A percentile compares a stretch with the other conserved stretches of the same genome.
Evolutionary conservation across 1,140 invertebrate genomes (phyloP).

Genomic region (Sminthurides bifidus): DNA sequence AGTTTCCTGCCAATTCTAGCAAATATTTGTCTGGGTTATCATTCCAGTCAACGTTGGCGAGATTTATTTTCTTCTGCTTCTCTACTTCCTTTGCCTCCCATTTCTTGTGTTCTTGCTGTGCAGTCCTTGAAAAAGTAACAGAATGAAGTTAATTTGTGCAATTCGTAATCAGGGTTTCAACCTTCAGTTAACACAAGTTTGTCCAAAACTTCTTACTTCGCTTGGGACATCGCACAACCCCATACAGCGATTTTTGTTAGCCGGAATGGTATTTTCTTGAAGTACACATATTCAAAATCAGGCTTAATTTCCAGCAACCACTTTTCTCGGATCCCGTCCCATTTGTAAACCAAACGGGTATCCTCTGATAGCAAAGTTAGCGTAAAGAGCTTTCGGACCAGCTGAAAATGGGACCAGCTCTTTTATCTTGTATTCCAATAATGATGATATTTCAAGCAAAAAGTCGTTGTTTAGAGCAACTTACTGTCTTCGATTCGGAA

Average conservation of each 20-base stretch:
- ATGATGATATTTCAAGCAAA: constrained; percentile 5
- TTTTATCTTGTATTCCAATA: neutral
- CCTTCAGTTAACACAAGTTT: constrained; percentile 33
- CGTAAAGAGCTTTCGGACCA: constrained; percentile 65
- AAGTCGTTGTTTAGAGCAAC: constrained; percentile 22
- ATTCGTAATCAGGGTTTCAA: neutral
- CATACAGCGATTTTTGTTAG: constrained; percentile 60
- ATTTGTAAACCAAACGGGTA: constrained; percentile 72
- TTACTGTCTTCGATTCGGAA: constrained; percentile 47
- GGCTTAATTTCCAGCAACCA: constrained; percentile 58
- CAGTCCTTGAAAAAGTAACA: constrained; percentile 45
- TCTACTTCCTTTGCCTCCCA: constrained; percentile 81
- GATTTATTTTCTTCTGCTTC: constrained; percentile 61
- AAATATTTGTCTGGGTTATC: constrained; percentile 83
- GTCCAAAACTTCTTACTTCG: constrained; percentile 36
- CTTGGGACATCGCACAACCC: constrained; percentile 52
- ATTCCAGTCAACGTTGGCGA: constrained; percentile 72
- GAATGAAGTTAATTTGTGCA: neutral
- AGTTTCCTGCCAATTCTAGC: constrained; percentile 61
- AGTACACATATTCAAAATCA: constrained; percentile 51
- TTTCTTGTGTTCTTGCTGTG: constrained; percentile 73
- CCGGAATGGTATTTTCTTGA: constrained; percentile 49
- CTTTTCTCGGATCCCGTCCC: constrained; percentile 61
- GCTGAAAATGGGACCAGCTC: constrained; percentile 35
- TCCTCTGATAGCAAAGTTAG: constrained; percentile 68